Evolutionary conservation across 2,797 vertebrate genomes (phyloP), one percentile per base, ranked within the genome.

Genomic region (Periparus ater): DNA sequence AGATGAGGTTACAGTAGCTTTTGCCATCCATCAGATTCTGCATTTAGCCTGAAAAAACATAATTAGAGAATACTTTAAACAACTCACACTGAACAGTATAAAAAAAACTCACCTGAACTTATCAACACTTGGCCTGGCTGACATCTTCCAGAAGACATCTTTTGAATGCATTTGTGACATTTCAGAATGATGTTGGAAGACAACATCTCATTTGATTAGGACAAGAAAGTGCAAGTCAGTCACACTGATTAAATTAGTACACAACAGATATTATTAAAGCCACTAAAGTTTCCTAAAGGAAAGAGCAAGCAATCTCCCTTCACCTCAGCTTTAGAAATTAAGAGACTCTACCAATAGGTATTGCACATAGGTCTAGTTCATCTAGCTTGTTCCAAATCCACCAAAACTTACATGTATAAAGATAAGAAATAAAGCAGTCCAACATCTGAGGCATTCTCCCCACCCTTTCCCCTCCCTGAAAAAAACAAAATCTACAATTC

Each of bases 31-130:
- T 95, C 53, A 54, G 66, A 67, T 90, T 95, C 95, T 95, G 91
- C 93, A 53, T 91, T 89, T 95, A 89, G 89, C 93, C 98, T 98
- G 85, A 42, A 97, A 96, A 97, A 21, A 73, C 27, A 96, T 7
- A 88, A 91, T 73, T 67, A 88, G 21, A 51, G 19, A 72, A 84
- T 10, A 89, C 51, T 72, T 96, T 75, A 71, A 67, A 78, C 22
- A 70, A 32, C 27, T 73, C n/a, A 13, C 16, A 47, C n/a, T 25
- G 20, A 88, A n/a, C 61, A 29, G 44, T 3, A 66, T 32, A 4
- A 67, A 60, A 71, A 76, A 75, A 40, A 5, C 21, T 75, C 58
- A 62, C 26, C 54, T 36, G 27, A 29, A 30, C 54, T 80, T 72
- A 78, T 6, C 34, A 54, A 51, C 13, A 44, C 19, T 7, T 68